Conservation (phyloP, 2,797 vertebrate genomes). For the Odontamblyopus lacepedii region DNA sequence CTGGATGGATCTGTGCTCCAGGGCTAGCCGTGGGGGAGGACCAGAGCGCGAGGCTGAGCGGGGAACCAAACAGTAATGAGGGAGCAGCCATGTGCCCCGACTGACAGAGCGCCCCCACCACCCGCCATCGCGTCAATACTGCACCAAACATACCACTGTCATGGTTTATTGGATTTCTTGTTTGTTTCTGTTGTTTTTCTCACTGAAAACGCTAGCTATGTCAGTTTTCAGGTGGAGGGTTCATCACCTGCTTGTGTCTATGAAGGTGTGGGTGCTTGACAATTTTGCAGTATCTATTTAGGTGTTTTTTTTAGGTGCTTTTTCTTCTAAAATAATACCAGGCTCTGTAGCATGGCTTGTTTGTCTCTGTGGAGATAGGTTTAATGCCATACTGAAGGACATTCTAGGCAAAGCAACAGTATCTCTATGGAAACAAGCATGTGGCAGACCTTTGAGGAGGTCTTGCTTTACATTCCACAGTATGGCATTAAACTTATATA, state of each 20-base stretch:
- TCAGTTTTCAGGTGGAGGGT: conserved; percentile 6
- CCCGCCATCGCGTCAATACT: conserved; percentile 54
- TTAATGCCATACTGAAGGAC: too few relatives aligned
- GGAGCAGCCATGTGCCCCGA: conserved; percentile 65
- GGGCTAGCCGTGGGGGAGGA: conserved; percentile 73
- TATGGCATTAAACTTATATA: too few relatives aligned
- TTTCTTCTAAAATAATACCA: too few relatives aligned
- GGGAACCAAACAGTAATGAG: conserved; percentile 72
- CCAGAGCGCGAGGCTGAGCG: conserved; percentile 59
- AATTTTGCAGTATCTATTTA: too few relatives aligned
- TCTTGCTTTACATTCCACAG: too few relatives aligned
- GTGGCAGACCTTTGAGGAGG: too few relatives aligned
- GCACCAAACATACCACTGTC: conserved; percentile 34
- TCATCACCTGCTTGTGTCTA: background rate
- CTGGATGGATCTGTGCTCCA: conserved; percentile 71
- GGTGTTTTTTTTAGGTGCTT: too few relatives aligned
- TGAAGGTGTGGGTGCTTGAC: too few relatives aligned
- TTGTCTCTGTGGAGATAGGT: too few relatives aligned
- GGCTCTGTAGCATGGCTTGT: too few relatives aligned
- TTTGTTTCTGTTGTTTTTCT: background rate
- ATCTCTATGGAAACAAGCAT: too few relatives aligned
- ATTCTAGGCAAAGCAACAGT: too few relatives aligned
- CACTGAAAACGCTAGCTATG: conserved; percentile 35
- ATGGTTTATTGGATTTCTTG: conserved; percentile 21
- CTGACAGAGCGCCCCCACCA: conserved; percentile 64